Percentiles rank a stretch among this genome's conserved stretches.
phyloP scores from a whole-genome alignment of 2,113 vertebrate species.

The Syngnathus scovelli region DNA sequence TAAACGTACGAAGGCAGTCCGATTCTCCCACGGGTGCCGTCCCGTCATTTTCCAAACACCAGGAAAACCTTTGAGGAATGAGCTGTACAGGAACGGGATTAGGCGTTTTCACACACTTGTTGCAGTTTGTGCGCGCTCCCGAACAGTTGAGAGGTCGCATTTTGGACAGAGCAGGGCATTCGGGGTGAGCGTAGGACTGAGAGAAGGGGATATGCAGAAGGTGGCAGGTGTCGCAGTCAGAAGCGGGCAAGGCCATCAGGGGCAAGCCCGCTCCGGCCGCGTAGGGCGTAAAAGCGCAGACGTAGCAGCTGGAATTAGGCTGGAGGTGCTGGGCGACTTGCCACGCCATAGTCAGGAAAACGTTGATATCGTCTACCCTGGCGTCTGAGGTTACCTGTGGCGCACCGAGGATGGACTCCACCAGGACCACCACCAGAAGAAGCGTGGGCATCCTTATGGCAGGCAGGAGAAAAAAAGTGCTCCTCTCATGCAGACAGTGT shows the following conservation, averaged over 20 bases:
- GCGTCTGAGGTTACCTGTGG: neutral
- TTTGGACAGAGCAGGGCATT: conserved; percentile 16
- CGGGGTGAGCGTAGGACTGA: conserved; percentile 21
- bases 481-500: neutral
- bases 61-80: conserved; percentile 30
- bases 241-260: conserved; percentile 47
- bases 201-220: conserved; percentile 32
- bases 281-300: conserved; percentile 46
- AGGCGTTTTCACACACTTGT: conserved; percentile 26
- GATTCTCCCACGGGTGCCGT: conserved; percentile 19
- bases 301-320: conserved; percentile 44
- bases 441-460: conserved; percentile 12
- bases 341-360: conserved; percentile 48
- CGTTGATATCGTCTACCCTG: conserved; percentile 19
- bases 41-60: conserved; percentile 48
- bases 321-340: conserved; percentile 31
- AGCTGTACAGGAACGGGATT: conserved; percentile 35
- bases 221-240: conserved; percentile 49
- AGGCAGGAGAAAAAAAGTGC: neutral
- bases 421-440: neutral
- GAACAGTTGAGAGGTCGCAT: conserved; percentile 41
- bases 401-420: neutral
- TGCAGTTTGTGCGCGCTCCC: conserved; percentile 18
- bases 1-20: conserved; percentile 34
- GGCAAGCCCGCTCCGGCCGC: conserved; percentile 46